Evolutionary conservation across 2,888 invertebrate genomes (phyloP).

Genomic region (Drosophila falleni): DNA sequence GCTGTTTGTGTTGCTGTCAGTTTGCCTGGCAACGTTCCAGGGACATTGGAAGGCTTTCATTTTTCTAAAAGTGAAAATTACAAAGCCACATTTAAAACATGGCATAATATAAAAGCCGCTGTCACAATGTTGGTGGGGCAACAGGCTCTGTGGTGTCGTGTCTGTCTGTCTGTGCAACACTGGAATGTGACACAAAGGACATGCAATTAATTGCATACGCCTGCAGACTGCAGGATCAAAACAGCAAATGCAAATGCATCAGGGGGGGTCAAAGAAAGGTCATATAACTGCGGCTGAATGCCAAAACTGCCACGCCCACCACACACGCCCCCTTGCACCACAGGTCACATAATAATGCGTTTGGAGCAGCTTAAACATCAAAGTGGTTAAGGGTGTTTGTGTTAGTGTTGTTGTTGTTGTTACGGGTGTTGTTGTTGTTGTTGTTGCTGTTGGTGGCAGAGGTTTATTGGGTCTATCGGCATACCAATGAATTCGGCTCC

Average conservation of each 20-base stretch:
- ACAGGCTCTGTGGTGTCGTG: constrained; percentile 13
- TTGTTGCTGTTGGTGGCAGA: neutral
- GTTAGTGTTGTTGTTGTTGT: too few relatives aligned
- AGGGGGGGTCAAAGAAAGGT: constrained; percentile 1
- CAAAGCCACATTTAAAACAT: constrained; percentile 52
- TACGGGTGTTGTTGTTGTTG: neutral
- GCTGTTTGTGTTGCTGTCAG: constrained; percentile 24
- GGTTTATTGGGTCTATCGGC: constrained; percentile 16
- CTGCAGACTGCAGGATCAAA: constrained; percentile 11
- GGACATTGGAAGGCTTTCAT: constrained; percentile 27
- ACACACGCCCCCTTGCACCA: constrained; percentile 11
- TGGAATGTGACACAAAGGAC: constrained; percentile 38
- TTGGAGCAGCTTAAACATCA: neutral
- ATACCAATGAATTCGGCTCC: constrained; percentile 19
- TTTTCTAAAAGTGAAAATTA: constrained; percentile 46
- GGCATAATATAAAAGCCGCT: constrained; percentile 46
- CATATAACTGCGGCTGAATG: constrained; percentile 14
- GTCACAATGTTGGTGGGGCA: constrained; percentile 49
- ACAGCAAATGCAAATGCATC: constrained; percentile 12
- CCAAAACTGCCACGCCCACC: constrained; percentile 7
- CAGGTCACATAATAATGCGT: constrained; percentile 42
- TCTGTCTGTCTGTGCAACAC: neutral
- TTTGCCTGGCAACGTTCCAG: constrained; percentile 39
- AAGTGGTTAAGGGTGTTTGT: neutral
- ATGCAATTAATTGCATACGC: constrained; percentile 58